Conservation (phyloP, 2,888 invertebrate species). For the Elaeidobius kamerunicus region DNA sequence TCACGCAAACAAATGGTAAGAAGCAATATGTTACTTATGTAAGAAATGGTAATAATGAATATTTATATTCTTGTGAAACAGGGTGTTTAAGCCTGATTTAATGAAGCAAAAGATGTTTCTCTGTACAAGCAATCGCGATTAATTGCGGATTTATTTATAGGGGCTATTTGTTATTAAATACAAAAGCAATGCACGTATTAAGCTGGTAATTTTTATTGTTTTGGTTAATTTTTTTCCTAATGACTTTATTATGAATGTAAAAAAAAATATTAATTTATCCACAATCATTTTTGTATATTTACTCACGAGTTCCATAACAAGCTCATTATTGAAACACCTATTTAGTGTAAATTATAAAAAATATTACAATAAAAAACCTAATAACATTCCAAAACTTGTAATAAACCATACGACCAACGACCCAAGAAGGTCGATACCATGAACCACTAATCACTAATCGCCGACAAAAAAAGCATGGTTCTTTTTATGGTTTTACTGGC, state of each 20-base stretch:
- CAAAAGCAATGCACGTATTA: too few relatives aligned
- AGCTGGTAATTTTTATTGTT: too few relatives aligned
- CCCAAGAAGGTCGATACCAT: constrained; percentile 7
- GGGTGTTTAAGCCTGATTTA: constrained; percentile 15
- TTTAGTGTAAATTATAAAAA: too few relatives aligned
- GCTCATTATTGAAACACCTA: too few relatives aligned
- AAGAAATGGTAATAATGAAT: constrained; percentile 16
- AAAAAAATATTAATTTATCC: too few relatives aligned
- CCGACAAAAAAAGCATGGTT: constrained; percentile 4
- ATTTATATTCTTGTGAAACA: constrained; percentile 12
- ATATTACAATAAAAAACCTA: too few relatives aligned
- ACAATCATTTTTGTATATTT: too few relatives aligned
- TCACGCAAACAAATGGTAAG: constrained; percentile 17
- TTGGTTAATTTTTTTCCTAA: too few relatives aligned
- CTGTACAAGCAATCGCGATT: background rate
- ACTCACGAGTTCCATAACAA: too few relatives aligned
- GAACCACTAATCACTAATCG: constrained; percentile 4
- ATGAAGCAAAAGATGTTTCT: constrained; percentile 3
- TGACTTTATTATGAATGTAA: too few relatives aligned
- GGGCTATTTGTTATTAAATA: background rate
- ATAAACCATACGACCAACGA: too few relatives aligned
- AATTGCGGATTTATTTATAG: constrained; percentile 3
- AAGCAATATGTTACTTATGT: constrained; percentile 15
- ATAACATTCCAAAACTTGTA: too few relatives aligned
- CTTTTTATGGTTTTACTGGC: constrained; percentile 5